Percentiles rank a stretch among this genome's conserved stretches.
Evolutionary conservation across 2,113 vertebrate species (phyloP).

Genomic region (Mormyrus iriodes): DNA sequence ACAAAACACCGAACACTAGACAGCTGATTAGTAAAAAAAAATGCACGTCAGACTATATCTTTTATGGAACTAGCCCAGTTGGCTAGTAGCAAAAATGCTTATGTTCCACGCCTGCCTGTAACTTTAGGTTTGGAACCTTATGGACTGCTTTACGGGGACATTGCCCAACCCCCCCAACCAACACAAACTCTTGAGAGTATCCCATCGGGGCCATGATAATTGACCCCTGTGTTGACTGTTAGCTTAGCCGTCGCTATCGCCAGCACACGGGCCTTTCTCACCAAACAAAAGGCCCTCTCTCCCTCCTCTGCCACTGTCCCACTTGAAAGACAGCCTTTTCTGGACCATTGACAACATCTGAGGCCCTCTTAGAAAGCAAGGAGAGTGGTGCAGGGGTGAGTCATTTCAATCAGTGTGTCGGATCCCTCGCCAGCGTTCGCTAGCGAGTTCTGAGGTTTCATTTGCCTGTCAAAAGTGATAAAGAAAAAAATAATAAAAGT

Average conservation of each 20-base stretch:
- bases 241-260: constrained; percentile 28
- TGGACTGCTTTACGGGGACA: constrained; percentile 16
- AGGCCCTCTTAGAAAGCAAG: not conserved
- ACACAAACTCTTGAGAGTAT: not conserved
- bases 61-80: not conserved
- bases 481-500: not conserved
- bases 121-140: constrained; percentile 29
- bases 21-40: not conserved
- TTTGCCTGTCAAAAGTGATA: constrained; percentile 12
- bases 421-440: not conserved
- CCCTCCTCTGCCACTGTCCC: constrained; percentile 12
- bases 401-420: not conserved
- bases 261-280: not conserved
- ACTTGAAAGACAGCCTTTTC: not conserved
- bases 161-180: constrained; percentile 21
- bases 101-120: not conserved
- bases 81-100: not conserved
- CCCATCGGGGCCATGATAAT: constrained; percentile 31
- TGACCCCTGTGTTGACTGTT: constrained; percentile 40
- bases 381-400: not conserved
- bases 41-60: not conserved
- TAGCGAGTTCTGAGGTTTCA: not conserved
- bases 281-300: constrained; percentile 15
- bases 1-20: not conserved
- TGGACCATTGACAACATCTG: not conserved